These are phyloP conservation scores for Ellobium chinense DNA, from an alignment of 2,888 invertebrate species.

Conservation along the genomic window DNA sequence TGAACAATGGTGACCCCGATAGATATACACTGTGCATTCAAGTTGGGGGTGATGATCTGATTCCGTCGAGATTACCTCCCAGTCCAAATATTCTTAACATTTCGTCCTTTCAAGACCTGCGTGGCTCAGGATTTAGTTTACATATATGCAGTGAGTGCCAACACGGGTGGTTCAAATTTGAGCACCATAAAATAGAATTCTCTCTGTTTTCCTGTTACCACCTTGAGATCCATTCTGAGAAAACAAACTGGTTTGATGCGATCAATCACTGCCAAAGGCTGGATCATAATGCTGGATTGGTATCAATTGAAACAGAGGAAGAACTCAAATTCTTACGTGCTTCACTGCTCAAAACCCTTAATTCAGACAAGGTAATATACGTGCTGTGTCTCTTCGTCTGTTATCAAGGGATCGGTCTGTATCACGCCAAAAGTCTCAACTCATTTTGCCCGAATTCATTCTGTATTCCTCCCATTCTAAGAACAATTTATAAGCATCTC, in stretches of 20 bases:
- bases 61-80: too few species aligned
- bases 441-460: too few species aligned
- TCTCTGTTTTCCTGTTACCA: neutral
- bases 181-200: neutral
- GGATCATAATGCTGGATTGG: neutral
- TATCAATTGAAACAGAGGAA: conserved; percentile 11
- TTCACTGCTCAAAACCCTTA: neutral
- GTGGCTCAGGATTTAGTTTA: neutral
- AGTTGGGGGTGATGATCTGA: too few species aligned
- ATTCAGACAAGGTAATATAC: neutral
- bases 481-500: too few species aligned
- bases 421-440: too few species aligned
- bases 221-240: neutral
- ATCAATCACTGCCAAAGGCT: neutral
- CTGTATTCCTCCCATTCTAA: too few species aligned
- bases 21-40: too few species aligned
- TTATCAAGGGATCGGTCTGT: too few species aligned
- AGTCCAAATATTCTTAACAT: neutral
- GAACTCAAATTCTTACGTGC: conserved; percentile 3
- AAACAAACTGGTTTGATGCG: neutral
- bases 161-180: neutral
- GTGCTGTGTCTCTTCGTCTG: too few species aligned
- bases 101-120: neutral
- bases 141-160: neutral
- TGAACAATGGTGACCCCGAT: too few species aligned